Conservation (phyloP, 1,140 invertebrate genomes). For the Muscidifurax raptorellus region DNA sequence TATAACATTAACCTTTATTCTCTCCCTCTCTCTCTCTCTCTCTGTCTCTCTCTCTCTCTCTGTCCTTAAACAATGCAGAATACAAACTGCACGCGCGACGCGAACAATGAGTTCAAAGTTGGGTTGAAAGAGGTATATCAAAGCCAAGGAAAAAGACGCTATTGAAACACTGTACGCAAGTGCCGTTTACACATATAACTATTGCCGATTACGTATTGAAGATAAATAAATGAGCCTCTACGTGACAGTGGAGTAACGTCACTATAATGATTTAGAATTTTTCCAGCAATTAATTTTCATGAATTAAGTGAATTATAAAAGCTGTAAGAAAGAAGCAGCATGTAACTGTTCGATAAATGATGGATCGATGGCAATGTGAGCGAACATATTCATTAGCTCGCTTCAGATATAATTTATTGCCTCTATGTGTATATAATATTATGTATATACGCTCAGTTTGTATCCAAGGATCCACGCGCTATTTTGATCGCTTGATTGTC, state of each 20-base stretch:
- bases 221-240: background rate
- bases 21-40: too few species aligned
- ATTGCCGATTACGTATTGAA: background rate
- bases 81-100: too few species aligned
- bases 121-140: background rate
- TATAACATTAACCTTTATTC: background rate
- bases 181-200: background rate
- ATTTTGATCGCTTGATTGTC: too few species aligned
- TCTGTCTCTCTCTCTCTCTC: background rate
- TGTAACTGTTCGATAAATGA: background rate
- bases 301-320: background rate
- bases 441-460: too few species aligned
- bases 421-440: background rate
- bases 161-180: constrained; percentile 2
- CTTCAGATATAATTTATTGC: background rate
- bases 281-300: background rate
- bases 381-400: background rate
- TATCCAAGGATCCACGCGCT: too few species aligned
- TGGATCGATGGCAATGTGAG: background rate
- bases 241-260: background rate
- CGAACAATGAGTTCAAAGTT: background rate
- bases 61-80: background rate
- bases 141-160: background rate
- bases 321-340: background rate
- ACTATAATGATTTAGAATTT: constrained; percentile 15